Base-by-base conservation (phyloP, 1,140 invertebrate species). In the Hirudo medicinalis region DNA sequence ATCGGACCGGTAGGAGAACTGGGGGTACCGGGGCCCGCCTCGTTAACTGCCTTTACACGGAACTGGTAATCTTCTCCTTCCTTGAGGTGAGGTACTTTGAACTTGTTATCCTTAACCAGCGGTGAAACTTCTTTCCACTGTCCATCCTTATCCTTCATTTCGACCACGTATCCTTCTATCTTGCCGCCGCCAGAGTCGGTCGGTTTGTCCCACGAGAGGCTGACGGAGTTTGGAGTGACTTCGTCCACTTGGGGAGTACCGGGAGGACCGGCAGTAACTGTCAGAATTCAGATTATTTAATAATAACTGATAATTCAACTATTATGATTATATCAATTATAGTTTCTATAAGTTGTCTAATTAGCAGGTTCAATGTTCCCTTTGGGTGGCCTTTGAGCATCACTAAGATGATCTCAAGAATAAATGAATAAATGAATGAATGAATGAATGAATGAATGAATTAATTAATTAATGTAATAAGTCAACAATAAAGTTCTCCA, bases 1-100 rank as follows among this genome's bases (percentile, higher is more conserved):
- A 70, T 49, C 5, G 69, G 69, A 54, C 43, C 69, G 6, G 69
- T 70, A 0, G 69, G 43, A 8, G 43, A 13, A 95, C 68, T 80
- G 70, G 94, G 92, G 75, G 94, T 91, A 25, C 93, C 94, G 27
- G 89, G 85, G 72, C 94, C 94, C 81, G 95, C 92, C 17, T 92
- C 84, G 83, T 97, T 97, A 81, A 94, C 91, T 69, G 94, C 94
- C 78, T 87, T 89, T 0, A 95, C 91, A 77, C 92, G 85, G 82
- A 96, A 95, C 81, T 95, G 91, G 78, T 95, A 96, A 76, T 91
- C 89, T 0, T 91, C 92, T 9, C 92, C 91, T 84, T 97, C 93
- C 71, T 88, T 91, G 15, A 99, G 84, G 74, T 90, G 89, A 5
- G 91, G 89, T 19, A 98, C 89, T 77, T 84, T 76, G 71, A 81